Base-by-base conservation (phyloP, 1,140 invertebrate species). In the Drosophila kepulauana region DNA sequence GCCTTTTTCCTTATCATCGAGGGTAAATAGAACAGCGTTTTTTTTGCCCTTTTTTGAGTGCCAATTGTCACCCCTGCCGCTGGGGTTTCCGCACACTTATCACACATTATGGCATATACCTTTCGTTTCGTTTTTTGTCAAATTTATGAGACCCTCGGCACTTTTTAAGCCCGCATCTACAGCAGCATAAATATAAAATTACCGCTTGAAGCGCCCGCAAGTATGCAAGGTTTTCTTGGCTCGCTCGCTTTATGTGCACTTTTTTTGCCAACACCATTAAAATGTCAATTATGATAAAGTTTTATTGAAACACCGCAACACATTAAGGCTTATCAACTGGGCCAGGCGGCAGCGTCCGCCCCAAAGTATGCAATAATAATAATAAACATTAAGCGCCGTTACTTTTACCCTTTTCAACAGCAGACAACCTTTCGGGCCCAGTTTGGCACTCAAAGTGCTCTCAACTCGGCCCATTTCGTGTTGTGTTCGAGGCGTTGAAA, bases 221-320 rank as follows among this genome's bases (percentile, higher is more conserved):
- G 58, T 66, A 56, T 68, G 72, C 81, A 68, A 46, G n/a, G 41
- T 67, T 73, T 25, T 65, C 64, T 74, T 75, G 45, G 16, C 11
- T 45, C 45, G 13, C 30, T 63, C 45, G 13, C 30, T 63, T 25
- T 52, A 25, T 51, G 8, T 38, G 35, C 10, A 30, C 46, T 71
- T 80, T 82, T 72, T 79, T 72, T 62, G 68, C 38, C 49, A 69
- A 35, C 51, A 48, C 84, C 84, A 89, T 88, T 88, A 88, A 88
- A 88, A 89, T 84, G 85, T 88, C 86, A 85, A 89, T 89, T 90
- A 89, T 90, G 85, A 89, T 90, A 85, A 90, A 89, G 81, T 89
- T 90, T 89, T 89, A 89, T 89, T 85, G 86, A 75, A 85, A 89
- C 86, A 81, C 85, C 85, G 78, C 59, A 69, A 64, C 69, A 81